These are phyloP conservation scores for Pomacea maculata DNA, from an alignment of 1,140 invertebrate genomes.

Conservation along the genomic window DNA sequence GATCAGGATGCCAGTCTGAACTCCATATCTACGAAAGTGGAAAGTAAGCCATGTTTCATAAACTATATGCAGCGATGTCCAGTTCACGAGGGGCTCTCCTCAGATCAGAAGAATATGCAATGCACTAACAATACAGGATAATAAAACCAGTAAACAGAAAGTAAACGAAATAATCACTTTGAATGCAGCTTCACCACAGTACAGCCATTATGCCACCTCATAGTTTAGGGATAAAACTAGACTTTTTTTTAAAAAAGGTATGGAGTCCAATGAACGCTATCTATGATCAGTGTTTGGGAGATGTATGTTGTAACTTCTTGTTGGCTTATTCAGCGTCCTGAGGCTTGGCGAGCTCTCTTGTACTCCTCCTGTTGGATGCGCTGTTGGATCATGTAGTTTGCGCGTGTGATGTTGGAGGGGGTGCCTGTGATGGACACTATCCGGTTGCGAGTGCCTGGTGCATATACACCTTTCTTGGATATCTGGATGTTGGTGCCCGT, in stretches of 20 bases:
- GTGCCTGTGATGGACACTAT: conserved; percentile 95
- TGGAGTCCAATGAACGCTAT: conserved; percentile 5
- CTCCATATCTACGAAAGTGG: conserved; percentile 4
- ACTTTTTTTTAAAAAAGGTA: not conserved
- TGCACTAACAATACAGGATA: conserved; percentile 7
- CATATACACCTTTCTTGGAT: conserved; percentile 97
- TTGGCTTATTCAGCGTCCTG: conserved; percentile 44
- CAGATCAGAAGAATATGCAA: conserved; percentile 6
- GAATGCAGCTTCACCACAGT: conserved; percentile 2
- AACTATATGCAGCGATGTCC: conserved; percentile 5
- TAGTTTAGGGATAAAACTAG: conserved; percentile 10
- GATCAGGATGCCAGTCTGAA: conserved; percentile 4
- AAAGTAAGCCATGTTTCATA: not conserved
- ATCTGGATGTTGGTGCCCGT: conserved; percentile 98
- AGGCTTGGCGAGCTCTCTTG: conserved; percentile 77
- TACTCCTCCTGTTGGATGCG: conserved; percentile 94
- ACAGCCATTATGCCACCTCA: conserved; percentile 9
- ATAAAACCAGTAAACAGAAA: not conserved
- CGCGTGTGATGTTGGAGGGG: conserved; percentile 85
- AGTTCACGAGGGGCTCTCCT: not conserved
- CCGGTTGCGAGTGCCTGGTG: conserved; percentile 94
- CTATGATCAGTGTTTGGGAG: conserved; percentile 6
- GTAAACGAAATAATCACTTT: conserved; percentile 1
- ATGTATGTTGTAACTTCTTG: not conserved
- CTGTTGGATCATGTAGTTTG: conserved; percentile 94